Base-by-base conservation (phyloP, 1,140 invertebrate species). In the Chironomus striatipennis region DNA sequence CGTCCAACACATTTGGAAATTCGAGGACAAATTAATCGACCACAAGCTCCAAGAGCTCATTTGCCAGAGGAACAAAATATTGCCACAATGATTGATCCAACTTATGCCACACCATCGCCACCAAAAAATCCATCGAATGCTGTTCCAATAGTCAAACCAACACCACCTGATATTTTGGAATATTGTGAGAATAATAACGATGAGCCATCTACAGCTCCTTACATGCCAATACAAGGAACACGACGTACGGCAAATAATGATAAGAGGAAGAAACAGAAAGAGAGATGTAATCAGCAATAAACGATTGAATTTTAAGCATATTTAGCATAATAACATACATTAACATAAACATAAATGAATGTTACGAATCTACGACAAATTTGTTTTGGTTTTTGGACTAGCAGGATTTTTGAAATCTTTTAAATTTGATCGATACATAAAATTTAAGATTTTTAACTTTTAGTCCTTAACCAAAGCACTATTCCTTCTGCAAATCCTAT, bases 171-270 rank as follows among this genome's bases (percentile, higher is more conserved):
- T 73, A 75, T 76, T 75, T 74, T 75, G 77, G 79, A 80, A 75
- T 76, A 79, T 75, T 77, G 79, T n/a, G 85, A 88, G 15, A 57
- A 57, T 57, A 57, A 57, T 57, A 4, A 4, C 42, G 88, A 87
- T 77, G 84, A 85, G 43, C 83, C 83, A 76, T 84, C 85, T 73
- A 85, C 85, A 74, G 88, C 89, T 5, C 90, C 90, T 76, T 92
- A 92, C 77, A 91, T 92, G 90, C 91, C 90, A 72, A 90, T 93
- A 77, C 91, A 90, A 81, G 91, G 91, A 70, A 90, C 91, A 78
- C 83, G 90, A 75, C 83, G 90, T 77, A 89, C 85, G 76, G 82
- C 85, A 65, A 83, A 83, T 77, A 80, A 85, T 75, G 84, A 86
- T 78, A 85, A 86, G 77, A 83, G 83, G 76, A 83, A 84, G 75